Conservation (phyloP, 2,797 vertebrate genomes). For the Tokudaia muenninki region DNA sequence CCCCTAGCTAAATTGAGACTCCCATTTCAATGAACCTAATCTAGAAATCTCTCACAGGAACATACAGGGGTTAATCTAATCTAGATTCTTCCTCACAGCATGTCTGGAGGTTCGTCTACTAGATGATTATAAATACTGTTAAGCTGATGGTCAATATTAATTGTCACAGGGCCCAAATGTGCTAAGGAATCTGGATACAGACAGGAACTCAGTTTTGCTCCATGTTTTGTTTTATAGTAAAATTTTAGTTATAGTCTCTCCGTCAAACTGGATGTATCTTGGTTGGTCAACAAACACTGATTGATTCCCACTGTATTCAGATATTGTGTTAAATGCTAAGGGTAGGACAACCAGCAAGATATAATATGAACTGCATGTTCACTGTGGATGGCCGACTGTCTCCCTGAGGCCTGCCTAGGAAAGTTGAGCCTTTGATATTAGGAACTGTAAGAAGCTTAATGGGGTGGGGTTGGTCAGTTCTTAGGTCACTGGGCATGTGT, state of each 20-base stretch:
- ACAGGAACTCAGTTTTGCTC: background rate
- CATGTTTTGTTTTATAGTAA: slow-evolving; percentile 31
- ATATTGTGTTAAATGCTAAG: slow-evolving; percentile 1
- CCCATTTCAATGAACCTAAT: no score
- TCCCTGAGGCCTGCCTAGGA: background rate
- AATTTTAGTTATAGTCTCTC: slow-evolving; percentile 18
- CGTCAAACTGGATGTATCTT: slow-evolving; percentile 15
- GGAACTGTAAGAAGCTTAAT: background rate
- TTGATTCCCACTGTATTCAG: background rate
- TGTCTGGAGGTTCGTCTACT: background rate
- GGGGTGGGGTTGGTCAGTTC: no score
- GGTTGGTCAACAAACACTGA: background rate
- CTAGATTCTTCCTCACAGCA: background rate
- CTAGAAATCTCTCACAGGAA: background rate
- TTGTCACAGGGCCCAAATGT: no score
- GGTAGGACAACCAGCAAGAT: background rate
- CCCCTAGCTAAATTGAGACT: background rate
- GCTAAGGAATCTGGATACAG: background rate
- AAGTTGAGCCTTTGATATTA: background rate
- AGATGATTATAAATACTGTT: background rate
- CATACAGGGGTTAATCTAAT: background rate
- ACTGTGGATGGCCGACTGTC: background rate
- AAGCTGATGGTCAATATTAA: background rate
- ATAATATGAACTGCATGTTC: background rate
- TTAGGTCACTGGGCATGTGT: background rate